Evolutionary conservation across 2,888 invertebrate species (phyloP).

Genomic region (Drosophila pseudotalamancana): DNA sequence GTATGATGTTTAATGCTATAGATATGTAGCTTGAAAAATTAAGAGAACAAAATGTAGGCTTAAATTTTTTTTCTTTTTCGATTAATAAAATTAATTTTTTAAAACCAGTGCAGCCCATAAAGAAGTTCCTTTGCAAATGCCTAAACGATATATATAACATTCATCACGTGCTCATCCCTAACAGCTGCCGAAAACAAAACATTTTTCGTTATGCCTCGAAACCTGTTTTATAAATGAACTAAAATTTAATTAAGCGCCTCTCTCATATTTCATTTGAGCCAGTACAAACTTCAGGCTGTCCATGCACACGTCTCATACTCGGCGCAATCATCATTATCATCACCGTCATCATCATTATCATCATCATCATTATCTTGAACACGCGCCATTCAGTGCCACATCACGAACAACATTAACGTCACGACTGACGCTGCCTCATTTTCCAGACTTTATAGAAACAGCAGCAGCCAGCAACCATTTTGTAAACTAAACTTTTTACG

Average conservation of each 20-base stretch:
- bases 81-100: no score
- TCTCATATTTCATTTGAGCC: conserved; percentile 67
- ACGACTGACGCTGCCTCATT: conserved; percentile 36
- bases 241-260: conserved; percentile 77
- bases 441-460: conserved; percentile 19
- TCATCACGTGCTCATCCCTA: not conserved
- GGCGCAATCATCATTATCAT: conserved; percentile 20
- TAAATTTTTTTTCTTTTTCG: no score
- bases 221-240: conserved; percentile 73
- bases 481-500: conserved; percentile 65
- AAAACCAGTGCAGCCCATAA: no score
- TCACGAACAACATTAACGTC: conserved; percentile 71
- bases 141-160: not conserved
- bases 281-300: conserved; percentile 39
- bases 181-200: not conserved
- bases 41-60: no score
- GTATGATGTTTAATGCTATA: no score
- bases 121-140: not conserved
- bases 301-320: conserved; percentile 49
- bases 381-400: conserved; percentile 55
- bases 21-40: no score
- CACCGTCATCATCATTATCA: conserved; percentile 13
- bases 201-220: conserved; percentile 12
- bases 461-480: conserved; percentile 31
- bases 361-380: conserved; percentile 34